Evolutionary conservation across 2,113 vertebrate genomes (phyloP).

Genomic region (Spea multiplicata): DNA sequence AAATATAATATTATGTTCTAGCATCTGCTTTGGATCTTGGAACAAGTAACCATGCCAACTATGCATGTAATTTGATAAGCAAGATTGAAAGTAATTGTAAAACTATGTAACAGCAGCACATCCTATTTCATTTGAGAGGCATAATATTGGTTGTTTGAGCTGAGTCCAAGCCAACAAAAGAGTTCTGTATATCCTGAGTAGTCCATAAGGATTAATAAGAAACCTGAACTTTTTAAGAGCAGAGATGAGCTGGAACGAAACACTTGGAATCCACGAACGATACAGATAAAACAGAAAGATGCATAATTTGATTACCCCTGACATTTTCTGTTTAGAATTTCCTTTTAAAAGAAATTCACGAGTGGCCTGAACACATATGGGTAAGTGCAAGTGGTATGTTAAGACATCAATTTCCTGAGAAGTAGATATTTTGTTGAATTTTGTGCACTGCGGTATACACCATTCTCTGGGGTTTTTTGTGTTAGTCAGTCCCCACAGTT

Average conservation of each 20-base stretch:
- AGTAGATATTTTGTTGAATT: no score
- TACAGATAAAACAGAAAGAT: no score
- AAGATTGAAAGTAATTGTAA: constrained; percentile 35
- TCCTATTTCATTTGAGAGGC: constrained; percentile 34
- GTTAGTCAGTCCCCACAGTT: no score
- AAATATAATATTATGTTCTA: constrained; percentile 39
- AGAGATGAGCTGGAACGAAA: background rate
- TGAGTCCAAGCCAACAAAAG: constrained; percentile 18
- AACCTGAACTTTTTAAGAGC: constrained; percentile 18
- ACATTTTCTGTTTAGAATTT: no score
- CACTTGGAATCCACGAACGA: background rate
- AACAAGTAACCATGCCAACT: constrained; percentile 44
- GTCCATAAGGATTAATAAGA: constrained; percentile 5
- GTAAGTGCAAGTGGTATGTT: no score
- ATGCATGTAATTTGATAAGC: constrained; percentile 44
- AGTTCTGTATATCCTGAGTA: constrained; percentile 15
- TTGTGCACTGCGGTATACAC: no score
- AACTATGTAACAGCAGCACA: constrained; percentile 39
- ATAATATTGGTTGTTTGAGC: constrained; percentile 27
- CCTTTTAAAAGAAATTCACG: no score
- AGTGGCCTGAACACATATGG: no score
- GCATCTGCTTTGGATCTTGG: constrained; percentile 42
- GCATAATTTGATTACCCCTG: no score
- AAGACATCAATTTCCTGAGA: no score
- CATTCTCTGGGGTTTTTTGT: no score